Evolutionary conservation across 2,888 invertebrate genomes (phyloP), one percentile per base, ranked within the genome.

Genomic region (Cataglyphis rosenhaueri): DNA sequence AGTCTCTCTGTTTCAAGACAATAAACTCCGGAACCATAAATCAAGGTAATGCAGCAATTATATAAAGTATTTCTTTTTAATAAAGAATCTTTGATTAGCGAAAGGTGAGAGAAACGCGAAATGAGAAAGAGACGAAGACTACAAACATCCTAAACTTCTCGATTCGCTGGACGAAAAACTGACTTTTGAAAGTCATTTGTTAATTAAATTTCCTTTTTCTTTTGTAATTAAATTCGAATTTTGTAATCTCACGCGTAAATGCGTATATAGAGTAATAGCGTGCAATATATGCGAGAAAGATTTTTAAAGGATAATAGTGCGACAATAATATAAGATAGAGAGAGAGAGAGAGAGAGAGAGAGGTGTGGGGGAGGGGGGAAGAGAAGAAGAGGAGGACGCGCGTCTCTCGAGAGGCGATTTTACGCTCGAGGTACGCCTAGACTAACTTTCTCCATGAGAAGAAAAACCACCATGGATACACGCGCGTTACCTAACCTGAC

Each of bases 371-470:
- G 18, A 12, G 48, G 66, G 15, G 12, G 44, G 74, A 48, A 81
- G 82, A 66, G 48, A 68, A 62, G 84, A 75, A 81, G 29, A 35
- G n/a, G 71, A 41, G 44, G 70, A 57, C 84, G 71, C 55, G 59
- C 41, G 29, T n/a, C 79, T 55, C 59, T 25, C 61, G 84, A 86
- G 82, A 78, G 84, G 86, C 84, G 90, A 91, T 92, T 92, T 92
- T 91, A 92, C 89, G 91, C 89, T 90, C 86, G 85, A 90, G 83
- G 89, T 86, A 82, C 86, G 87, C 86, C 88, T 91, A 90, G 91
- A 86, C 88, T 88, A 91, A 92, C 92, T 92, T 92, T 92, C 92
- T 92, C 92, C 87, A 84, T 57, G 86, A n/a, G 85, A 83, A 83
- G 85, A 90, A 88, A 87, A 88, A 83, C 76, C 83, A 79, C 76